Base-by-base conservation (phyloP, 1,140 invertebrate genomes). In the Gonioctena quinquepunctata region DNA sequence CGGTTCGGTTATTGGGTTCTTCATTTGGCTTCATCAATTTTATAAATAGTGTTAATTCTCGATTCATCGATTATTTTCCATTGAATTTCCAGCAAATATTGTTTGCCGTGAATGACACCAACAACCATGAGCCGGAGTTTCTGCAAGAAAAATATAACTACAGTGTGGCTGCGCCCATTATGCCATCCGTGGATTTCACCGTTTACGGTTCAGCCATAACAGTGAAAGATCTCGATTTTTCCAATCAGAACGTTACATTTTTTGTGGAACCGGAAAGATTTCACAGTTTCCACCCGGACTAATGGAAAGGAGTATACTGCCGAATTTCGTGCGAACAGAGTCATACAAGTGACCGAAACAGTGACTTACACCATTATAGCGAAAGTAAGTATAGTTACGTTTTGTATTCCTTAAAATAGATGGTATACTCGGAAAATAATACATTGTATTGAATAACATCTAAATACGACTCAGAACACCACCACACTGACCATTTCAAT, bases 161-260 rank as follows among this genome's bases (percentile, higher is more conserved):
- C 21, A 61, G 19, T 19, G n/a, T 79, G 25, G 70, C 78, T 6
- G 71, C 75, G 56, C 78, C 78, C n/a, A 57, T 79, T 18, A 59
- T 70, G 57, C 71, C 71, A 13, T 66, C 66, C 16, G 68, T 64
- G 11, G 67, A 74, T 33, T 49, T 79, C 13, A 73, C 70, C 19
- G 8, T 61, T 16, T 69, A 72, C 33, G 76, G 76, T 19, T 68
- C 67, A 8, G 0, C 21, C 3, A 73, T 79, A 7, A 70, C 26
- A 23, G 76, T 52, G 0, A 25, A 13, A 13, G 76, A 79, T 69
- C 22, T 71, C 1, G 77, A 79, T 67, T 76, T 79, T 49, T 69
- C 76, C 8, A 79, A 77, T 61, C 64, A 18, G 16, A 5, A 68
- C 13, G 67, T 79, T 1, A 72, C 25, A 7, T 78, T 79, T 59